Conservation (phyloP, 92 coral and sea anemone genomes). For the Epizoanthus fatuus region DNA sequence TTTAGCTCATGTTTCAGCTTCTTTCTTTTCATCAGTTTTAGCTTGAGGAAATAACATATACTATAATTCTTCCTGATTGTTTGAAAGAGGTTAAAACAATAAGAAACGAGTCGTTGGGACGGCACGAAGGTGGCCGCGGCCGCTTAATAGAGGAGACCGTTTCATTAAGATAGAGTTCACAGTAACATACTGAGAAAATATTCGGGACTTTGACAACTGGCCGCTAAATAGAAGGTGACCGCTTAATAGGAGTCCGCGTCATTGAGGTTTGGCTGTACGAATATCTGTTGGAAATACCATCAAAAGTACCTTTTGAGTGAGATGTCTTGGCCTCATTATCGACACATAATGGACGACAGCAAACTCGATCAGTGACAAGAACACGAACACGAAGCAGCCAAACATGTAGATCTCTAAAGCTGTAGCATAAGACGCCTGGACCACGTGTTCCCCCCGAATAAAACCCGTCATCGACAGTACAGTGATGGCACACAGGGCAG, state of each 20-base stretch:
- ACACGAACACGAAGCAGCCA: constrained; percentile 36
- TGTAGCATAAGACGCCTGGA: constrained; percentile 23
- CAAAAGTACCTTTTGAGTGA: background rate
- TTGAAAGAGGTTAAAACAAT: no score
- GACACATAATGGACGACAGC: constrained; percentile 7
- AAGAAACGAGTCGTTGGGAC: no score
- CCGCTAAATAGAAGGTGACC: background rate
- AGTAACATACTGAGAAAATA: no score
- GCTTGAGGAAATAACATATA: no score
- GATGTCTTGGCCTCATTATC: constrained; percentile 4
- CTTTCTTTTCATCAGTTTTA: no score
- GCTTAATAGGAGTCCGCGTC: background rate
- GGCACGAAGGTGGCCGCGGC: no score
- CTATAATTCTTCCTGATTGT: no score
- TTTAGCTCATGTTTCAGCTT: no score
- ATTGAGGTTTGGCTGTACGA: no score
- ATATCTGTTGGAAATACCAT: background rate
- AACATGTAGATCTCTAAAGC: constrained; percentile 26
- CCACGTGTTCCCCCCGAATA: constrained; percentile 7
- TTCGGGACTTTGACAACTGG: no score
- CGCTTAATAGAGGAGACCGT: no score
- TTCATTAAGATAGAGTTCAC: no score
- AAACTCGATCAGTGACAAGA: constrained; percentile 24
- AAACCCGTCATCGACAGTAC: constrained; percentile 38
- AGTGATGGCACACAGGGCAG: constrained; percentile 33